Evolutionary conservation across 2,888 invertebrate genomes (phyloP).

Genomic region (Dromius quadrimaculatus): DNA sequence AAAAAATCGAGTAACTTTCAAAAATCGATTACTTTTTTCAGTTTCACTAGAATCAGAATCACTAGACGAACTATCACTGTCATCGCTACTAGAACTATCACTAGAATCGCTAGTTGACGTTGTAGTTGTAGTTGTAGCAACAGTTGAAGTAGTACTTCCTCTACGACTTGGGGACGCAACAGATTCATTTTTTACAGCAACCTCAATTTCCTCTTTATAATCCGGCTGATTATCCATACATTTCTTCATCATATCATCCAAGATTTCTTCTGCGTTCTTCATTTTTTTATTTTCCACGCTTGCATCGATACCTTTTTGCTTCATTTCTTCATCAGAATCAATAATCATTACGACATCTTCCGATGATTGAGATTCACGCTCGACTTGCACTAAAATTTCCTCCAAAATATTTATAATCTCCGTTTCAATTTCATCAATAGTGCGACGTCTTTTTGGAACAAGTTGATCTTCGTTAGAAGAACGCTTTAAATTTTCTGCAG

Average conservation of each 20-base stretch:
- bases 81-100: constrained; percentile 71
- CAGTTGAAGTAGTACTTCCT: constrained; percentile 65
- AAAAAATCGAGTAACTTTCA: neutral
- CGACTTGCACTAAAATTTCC: constrained; percentile 55
- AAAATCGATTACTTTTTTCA: constrained; percentile 49
- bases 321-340: constrained; percentile 59
- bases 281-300: constrained; percentile 51
- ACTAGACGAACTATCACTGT: constrained; percentile 69
- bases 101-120: constrained; percentile 60
- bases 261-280: constrained; percentile 64
- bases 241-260: constrained; percentile 68
- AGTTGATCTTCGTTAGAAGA: constrained; percentile 51
- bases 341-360: constrained; percentile 58
- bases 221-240: constrained; percentile 64
- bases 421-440: constrained; percentile 7
- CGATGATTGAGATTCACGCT: constrained; percentile 52
- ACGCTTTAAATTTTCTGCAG: constrained; percentile 56
- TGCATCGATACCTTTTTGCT: constrained; percentile 33
- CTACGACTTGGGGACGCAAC: constrained; percentile 38
- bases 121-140: constrained; percentile 50
- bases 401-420: constrained; percentile 55
- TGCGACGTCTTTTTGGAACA: constrained; percentile 27
- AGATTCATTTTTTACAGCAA: constrained; percentile 32
- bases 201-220: constrained; percentile 58
- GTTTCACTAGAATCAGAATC: constrained; percentile 67